Conservation (phyloP, 2,113 vertebrate genomes). For the Mionectes macconnelli region DNA sequence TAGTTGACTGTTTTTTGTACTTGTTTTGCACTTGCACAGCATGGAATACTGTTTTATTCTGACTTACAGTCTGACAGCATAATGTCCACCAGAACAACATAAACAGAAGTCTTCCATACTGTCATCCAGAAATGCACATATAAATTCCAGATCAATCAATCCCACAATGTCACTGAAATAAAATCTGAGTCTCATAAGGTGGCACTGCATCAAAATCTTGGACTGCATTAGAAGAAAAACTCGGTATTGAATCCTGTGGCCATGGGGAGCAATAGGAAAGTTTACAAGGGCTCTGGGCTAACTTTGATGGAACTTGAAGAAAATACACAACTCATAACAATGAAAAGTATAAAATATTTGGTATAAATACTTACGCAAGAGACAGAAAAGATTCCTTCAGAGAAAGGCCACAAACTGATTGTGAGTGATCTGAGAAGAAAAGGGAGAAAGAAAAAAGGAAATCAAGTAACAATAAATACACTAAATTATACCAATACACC, state of each 20-base stretch:
- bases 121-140: neutral
- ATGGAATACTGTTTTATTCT: neutral
- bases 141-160: neutral
- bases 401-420: conserved; percentile 49
- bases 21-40: neutral
- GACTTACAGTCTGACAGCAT: neutral
- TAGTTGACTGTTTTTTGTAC: neutral
- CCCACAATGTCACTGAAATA: neutral
- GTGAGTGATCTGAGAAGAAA: conserved; percentile 51
- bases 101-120: neutral
- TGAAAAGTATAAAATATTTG: conserved; percentile 5
- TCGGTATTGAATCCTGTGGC: neutral
- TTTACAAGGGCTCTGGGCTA: neutral
- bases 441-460: conserved; percentile 33
- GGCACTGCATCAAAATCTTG: neutral
- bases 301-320: neutral
- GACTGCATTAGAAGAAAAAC: neutral
- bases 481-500: neutral
- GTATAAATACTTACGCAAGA: conserved; percentile 65
- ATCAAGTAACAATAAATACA: conserved; percentile 34
- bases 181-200: neutral
- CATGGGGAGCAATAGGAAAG: neutral
- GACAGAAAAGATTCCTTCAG: conserved; percentile 26
- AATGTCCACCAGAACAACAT: neutral
- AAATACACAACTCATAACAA: neutral